Percentiles rank a stretch among this genome's conserved stretches.
phyloP scores from a whole-genome alignment of 2,113 vertebrate species.

The Phodopus roborovskii region DNA sequence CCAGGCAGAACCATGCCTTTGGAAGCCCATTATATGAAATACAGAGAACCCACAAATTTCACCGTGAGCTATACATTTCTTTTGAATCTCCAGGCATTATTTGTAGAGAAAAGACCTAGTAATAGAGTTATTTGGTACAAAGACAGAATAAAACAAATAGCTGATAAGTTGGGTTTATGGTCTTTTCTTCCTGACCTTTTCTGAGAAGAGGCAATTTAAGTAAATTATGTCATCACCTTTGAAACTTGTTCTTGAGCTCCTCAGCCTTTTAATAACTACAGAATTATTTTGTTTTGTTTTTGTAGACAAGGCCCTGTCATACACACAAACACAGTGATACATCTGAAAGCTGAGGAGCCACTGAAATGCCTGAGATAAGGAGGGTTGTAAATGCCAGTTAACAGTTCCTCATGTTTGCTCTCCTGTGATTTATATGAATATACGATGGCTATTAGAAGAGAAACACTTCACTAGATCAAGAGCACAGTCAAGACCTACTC shows the following conservation, averaged over 20 bases:
- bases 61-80: background rate
- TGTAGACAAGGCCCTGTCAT: background rate
- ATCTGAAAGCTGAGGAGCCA: constrained; percentile 36
- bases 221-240: constrained; percentile 57
- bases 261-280: constrained; percentile 22
- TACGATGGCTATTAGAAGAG: constrained; percentile 27
- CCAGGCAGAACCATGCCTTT: background rate
- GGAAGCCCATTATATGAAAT: background rate
- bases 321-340: background rate
- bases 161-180: background rate
- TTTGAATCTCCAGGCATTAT: background rate
- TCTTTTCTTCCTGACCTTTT: background rate
- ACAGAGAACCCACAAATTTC: background rate
- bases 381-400: constrained; percentile 24
- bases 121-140: background rate
- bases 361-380: constrained; percentile 60
- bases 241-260: constrained; percentile 26
- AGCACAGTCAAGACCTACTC: background rate
- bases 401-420: constrained; percentile 11
- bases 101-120: background rate
- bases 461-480: constrained; percentile 17
- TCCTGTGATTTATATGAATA: constrained; percentile 50
- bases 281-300: background rate
- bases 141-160: background rate
- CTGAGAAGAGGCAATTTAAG: background rate